Conservation (phyloP, 30 jellyfish, hydroid and myxozoan species). For the Aurelia sp. region DNA sequence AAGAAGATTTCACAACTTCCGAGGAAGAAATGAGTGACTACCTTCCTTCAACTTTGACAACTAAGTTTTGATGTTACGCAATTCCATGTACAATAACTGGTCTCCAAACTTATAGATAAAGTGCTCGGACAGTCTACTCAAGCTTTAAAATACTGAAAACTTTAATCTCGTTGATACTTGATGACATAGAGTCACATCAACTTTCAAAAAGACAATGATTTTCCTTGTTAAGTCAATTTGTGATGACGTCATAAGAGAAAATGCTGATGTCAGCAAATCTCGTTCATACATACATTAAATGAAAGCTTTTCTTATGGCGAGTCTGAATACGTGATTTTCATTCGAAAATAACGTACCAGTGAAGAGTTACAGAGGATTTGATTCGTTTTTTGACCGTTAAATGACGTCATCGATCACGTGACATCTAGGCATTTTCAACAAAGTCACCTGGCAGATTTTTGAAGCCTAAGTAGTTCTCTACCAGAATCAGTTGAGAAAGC, state of each 20-base stretch:
- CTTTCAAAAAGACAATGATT: not conserved
- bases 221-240: conserved; percentile 2
- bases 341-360: conserved; percentile 19
- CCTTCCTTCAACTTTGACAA: no score
- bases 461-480: conserved; percentile 12
- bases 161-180: not conserved
- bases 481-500: conserved; percentile 49
- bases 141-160: not conserved
- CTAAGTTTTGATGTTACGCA: not conserved
- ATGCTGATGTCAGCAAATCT: conserved; percentile 28
- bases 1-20: no score
- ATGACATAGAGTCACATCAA: no score
- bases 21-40: no score
- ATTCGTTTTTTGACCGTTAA: conserved; percentile 19
- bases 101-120: conserved; percentile 3
- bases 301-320: conserved; percentile 31
- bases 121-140: not conserved
- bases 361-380: conserved; percentile 26
- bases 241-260: conserved; percentile 24
- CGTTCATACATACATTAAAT: conserved; percentile 10
- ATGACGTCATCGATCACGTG: no score
- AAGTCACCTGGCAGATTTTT: conserved; percentile 57
- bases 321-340: conserved; percentile 17
- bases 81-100: not conserved
- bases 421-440: conserved; percentile 29